Evolutionary conservation across 2,113 vertebrate genomes (phyloP).

Genomic region (Oxyruncus cristatus): DNA sequence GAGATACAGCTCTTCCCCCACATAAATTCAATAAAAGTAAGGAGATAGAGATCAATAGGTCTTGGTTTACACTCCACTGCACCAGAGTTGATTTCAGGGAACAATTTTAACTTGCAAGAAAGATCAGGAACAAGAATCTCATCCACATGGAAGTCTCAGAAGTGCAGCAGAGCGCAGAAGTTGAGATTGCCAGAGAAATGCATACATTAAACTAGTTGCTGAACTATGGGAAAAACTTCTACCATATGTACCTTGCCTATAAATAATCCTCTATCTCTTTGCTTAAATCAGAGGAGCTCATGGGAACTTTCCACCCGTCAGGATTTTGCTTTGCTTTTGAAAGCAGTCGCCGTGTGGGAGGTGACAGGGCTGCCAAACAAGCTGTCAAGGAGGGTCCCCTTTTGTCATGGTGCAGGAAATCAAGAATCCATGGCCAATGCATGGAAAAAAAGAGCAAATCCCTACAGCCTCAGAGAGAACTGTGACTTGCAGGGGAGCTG

Average conservation of each 20-base stretch:
- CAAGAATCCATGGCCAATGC: background rate
- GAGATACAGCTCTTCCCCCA: background rate
- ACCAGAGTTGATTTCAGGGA: background rate
- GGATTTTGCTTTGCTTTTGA: background rate
- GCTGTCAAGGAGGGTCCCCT: background rate
- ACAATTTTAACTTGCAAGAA: background rate
- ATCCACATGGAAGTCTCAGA: background rate
- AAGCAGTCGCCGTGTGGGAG: background rate
- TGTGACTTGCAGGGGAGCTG: background rate
- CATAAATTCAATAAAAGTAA: background rate
- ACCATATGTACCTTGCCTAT: background rate
- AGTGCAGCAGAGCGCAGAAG: background rate
- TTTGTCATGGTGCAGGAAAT: background rate
- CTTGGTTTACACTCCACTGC: background rate
- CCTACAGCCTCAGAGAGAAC: background rate
- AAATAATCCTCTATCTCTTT: slow-evolving; percentile 11
- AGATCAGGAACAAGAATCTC: background rate
- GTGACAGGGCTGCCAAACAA: background rate
- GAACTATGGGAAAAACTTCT: background rate
- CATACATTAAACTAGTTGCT: background rate
- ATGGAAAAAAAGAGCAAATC: background rate
- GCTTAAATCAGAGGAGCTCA: background rate
- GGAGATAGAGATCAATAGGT: background rate
- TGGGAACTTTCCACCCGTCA: background rate
- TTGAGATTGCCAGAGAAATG: background rate